Percentiles rank a stretch among this genome's conserved stretches.
Evolutionary conservation across 2,113 vertebrate genomes (phyloP).

Genomic region (Accipiter cooperii): DNA sequence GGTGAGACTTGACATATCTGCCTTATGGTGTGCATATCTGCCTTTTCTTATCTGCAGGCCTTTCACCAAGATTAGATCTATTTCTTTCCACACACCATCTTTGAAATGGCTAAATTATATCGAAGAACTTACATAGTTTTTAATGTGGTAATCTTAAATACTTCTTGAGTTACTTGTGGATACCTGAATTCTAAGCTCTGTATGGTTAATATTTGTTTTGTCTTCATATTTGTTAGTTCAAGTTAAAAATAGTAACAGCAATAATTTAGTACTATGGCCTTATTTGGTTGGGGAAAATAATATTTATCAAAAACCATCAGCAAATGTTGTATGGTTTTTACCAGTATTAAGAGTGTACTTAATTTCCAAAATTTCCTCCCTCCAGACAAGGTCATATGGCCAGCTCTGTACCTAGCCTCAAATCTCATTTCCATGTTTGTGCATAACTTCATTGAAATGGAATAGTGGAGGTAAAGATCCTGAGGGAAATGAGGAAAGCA

Average conservation of each 20-base stretch:
- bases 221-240: neutral
- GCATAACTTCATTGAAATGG: neutral
- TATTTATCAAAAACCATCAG: neutral
- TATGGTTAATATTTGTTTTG: neutral
- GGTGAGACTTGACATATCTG: neutral
- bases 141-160: neutral
- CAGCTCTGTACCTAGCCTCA: neutral
- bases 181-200: neutral
- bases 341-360: neutral
- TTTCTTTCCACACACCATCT: neutral
- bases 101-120: neutral
- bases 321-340: neutral
- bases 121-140: neutral
- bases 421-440: neutral
- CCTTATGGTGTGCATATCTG: neutral
- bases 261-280: neutral
- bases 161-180: neutral
- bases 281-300: neutral
- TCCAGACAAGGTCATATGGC: neutral
- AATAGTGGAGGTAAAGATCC: neutral
- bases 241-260: neutral
- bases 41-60: neutral
- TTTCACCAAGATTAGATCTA: neutral
- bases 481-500: neutral
- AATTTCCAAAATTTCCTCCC: neutral